Evolutionary conservation across 2,888 invertebrate genomes (phyloP), one percentile per base, ranked within the genome.

Genomic region (Drosophila pseudotakahashii): DNA sequence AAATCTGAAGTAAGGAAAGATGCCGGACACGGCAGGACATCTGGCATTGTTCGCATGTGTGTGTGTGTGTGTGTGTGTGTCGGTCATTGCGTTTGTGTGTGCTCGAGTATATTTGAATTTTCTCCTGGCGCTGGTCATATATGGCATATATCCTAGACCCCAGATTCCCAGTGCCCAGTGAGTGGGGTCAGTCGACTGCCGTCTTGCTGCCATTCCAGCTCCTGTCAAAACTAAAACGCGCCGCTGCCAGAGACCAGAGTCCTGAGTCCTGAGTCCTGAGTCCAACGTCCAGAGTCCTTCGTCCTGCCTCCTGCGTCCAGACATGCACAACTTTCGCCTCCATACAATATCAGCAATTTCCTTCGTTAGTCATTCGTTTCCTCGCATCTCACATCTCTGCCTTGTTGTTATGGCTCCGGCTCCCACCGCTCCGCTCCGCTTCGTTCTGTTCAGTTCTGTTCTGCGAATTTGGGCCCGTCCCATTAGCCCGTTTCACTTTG

Each of bases 281-380:
- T 19, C 36, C 45, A 16, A 7, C 14, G 32, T 32, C 41, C 52
- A 9, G 53, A 19, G 54, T 16, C 34, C 59, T 16, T 16, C 26
- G 57, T 44, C 19, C 53, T 10, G 2, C 3, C 3, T 32, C 32
- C 34, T 4, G 11, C 11, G 34, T 34, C 81, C 84, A 75, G 78
- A 86, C 87, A 83, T 78, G 72, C 73, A 73, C 78, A 82, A 83
- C 81, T 86, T 86, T 85, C 78, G 78, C 77, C 77, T 75, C 78
- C 80, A 81, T 77, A 84, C 84, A 84, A 88, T 88, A 84, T 84
- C 84, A 84, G 85, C 84, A 88, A 88, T 84, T 84, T 84, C 88
- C 84, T 84, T 84, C 84, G 88, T 88, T 84, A 78, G 85, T 79
- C 86, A 85, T 85, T 82, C 78, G 82, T 75, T 87, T 82, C 82